Evolutionary conservation across 2,888 invertebrate species (phyloP), one percentile per base, ranked within the genome.

Genomic region (Pilophorus perplexus): DNA sequence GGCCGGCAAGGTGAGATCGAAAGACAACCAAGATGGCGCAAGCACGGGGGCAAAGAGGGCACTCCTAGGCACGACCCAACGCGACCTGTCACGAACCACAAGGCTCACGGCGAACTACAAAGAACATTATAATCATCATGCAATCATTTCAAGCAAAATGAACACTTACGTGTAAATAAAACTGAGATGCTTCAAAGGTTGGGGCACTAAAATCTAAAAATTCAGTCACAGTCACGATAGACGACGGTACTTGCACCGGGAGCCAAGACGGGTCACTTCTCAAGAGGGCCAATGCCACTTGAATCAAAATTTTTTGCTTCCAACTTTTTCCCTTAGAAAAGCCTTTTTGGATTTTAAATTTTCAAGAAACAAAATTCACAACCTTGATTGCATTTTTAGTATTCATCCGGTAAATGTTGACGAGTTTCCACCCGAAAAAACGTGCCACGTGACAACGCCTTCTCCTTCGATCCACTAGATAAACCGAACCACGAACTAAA

Each of bases 161-260:
- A n/a, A 16, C 66, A 69, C 69, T 69, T 68, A 69, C 69, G 66
- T 59, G 50, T 62, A 50, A 23, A 66, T 65, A 62, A 66, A 68
- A 71, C 68, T 64, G 67, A 65, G 66, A 69, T 67, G 68, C 68
- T 68, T 62, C 59, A 59, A 69, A 66, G 60, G 64, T 67, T 67
- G 62, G 69, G 55, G 65, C 67, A 71, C 71, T 71, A 70, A 70
- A 66, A 70, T 69, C 71, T 70, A 71, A 69, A 48, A 67, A 67
- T 71, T 73, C 73, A 62, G 62, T 62, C 62, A 46, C 62, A 33
- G 25, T 62, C 73, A 73, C 73, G 71, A 73, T 72, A 73, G n/a
- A 72, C 71, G 72, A 70, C 72, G 67, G 69, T 68, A 69, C 60
- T 68, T 70, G 70, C 64, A 65, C 68, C 68, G 66, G 62, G 64